phyloP scores from a whole-genome alignment of 2,888 invertebrate species.

The Polydesmus complanatus region DNA sequence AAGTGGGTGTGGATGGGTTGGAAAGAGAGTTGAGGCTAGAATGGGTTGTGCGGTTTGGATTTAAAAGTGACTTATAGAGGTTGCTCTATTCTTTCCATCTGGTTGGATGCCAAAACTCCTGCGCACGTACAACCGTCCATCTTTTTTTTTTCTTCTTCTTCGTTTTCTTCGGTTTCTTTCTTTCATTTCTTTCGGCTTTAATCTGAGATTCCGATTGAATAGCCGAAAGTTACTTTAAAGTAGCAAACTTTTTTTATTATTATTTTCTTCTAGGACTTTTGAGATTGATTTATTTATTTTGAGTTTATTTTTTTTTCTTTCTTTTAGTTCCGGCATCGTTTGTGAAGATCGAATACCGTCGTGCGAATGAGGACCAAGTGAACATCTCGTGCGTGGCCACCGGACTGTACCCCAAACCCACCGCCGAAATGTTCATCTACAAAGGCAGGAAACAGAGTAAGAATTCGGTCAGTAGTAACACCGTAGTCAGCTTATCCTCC shows the following conservation, averaged over 20 bases:
- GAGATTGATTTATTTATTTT: background rate
- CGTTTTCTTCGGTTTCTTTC: background rate
- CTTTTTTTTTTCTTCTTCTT: too few species aligned
- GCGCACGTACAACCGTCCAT: too few species aligned
- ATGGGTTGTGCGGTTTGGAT: too few species aligned
- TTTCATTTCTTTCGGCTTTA: background rate
- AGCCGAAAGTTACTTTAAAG: too few species aligned
- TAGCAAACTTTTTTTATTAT: too few species aligned
- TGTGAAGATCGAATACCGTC: background rate
- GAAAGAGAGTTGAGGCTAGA: too few species aligned
- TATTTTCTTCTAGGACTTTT: too few species aligned
- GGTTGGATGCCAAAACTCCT: too few species aligned
- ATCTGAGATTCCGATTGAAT: background rate
- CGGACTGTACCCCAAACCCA: conserved; percentile 12
- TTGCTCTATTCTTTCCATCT: too few species aligned
- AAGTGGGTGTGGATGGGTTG: too few species aligned
- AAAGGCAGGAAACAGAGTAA: conserved; percentile 12
- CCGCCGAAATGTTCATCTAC: conserved; percentile 11
- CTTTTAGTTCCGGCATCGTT: conserved; percentile 4
- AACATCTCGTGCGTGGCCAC: conserved; percentile 13
- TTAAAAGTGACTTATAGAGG: too few species aligned
- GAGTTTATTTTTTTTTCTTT: background rate
- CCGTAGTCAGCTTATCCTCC: background rate
- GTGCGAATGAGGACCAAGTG: conserved; percentile 10
- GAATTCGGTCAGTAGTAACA: background rate